Evolutionary conservation across 2,797 vertebrate species (phyloP), one percentile per base, ranked within the genome.

Genomic region (Oceanodroma leucorhoa): DNA sequence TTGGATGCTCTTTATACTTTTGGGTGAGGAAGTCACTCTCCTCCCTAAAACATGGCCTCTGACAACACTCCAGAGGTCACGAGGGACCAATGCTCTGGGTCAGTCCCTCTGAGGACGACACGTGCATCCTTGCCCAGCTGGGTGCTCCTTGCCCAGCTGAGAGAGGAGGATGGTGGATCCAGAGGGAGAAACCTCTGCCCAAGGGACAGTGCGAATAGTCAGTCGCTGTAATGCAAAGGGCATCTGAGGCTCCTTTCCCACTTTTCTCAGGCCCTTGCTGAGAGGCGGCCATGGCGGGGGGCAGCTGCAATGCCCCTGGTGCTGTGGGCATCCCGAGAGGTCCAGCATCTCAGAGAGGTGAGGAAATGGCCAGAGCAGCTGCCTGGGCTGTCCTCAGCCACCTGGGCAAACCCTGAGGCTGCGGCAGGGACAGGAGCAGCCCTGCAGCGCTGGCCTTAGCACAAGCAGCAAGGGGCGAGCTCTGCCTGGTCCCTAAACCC

Each of bases 161-260:
- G 58, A n/a, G 13, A 82, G 50, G 13, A 75, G 9, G 30, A 10
- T 8, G 3, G 26, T 64, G 45, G 24, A 21, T 66, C 8, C 67
- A 40, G 34, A 19, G 5, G 41, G 26, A 64, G 38, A 82, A 69
- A 30, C 51, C 34, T 75, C 60, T 48, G 15, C n/a, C 8, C 0
- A 2, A 78, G 18, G 6, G 17, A 60, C 0, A 0, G 30, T 19
- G 27, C 0, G 10, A 73, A 23, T 32, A 84, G 19, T 32, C 26
- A 18, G 46, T 4, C 1, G 1, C 29, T 81, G 48, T 46, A 64
- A 64, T 1, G 14, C 15, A 53, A 64, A 55, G 36, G 27, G n/a
- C 24, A n/a, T 10, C 7, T 40, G 43, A 54, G 19, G 36, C 4
- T 70, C 22, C 36, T 84, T 20, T 79, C 38, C 30, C 22, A 23